phyloP scores from a whole-genome alignment of 2,888 invertebrate genomes.

The Leucophenga maculata region DNA sequence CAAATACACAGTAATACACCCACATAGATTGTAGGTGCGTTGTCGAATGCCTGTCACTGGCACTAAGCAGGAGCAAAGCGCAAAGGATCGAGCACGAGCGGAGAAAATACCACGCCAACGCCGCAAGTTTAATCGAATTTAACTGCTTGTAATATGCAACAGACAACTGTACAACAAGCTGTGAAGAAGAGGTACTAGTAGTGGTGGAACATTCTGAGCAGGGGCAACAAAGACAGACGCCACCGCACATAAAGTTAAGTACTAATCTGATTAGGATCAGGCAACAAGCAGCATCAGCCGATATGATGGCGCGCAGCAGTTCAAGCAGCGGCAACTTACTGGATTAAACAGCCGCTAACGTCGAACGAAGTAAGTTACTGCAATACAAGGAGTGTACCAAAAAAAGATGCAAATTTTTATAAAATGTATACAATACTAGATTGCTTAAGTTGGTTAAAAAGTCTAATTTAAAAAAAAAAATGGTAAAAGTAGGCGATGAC shows the following conservation, averaged over 20 bases:
- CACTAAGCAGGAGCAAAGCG: conserved; percentile 19
- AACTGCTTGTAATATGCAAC: conserved; percentile 67
- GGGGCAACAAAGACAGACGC: not conserved
- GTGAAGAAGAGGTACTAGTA: conserved; percentile 27
- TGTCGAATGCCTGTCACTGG: not conserved
- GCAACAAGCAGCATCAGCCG: conserved; percentile 34
- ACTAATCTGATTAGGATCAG: conserved; percentile 68
- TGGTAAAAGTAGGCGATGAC: too few species aligned
- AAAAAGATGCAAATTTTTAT: too few species aligned
- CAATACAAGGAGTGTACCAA: too few species aligned
- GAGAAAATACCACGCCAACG: conserved; percentile 48
- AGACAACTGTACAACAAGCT: conserved; percentile 38
- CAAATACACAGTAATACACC: conserved; percentile 23
- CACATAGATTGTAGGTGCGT: not conserved
- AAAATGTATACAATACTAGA: too few species aligned
- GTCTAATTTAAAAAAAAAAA: too few species aligned
- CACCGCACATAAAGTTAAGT: conserved; percentile 61
- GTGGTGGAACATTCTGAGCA: not conserved
- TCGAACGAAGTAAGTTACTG: not conserved
- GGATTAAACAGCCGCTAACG: not conserved
- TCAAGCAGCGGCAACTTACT: conserved; percentile 4
- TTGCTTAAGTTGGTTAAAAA: too few species aligned
- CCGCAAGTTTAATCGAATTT: conserved; percentile 69
- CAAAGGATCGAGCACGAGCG: conserved; percentile 31
- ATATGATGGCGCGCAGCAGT: conserved; percentile 30